Conservation (phyloP, 2,113 vertebrate genomes). For the Myrmecophaga tridactyla region DNA sequence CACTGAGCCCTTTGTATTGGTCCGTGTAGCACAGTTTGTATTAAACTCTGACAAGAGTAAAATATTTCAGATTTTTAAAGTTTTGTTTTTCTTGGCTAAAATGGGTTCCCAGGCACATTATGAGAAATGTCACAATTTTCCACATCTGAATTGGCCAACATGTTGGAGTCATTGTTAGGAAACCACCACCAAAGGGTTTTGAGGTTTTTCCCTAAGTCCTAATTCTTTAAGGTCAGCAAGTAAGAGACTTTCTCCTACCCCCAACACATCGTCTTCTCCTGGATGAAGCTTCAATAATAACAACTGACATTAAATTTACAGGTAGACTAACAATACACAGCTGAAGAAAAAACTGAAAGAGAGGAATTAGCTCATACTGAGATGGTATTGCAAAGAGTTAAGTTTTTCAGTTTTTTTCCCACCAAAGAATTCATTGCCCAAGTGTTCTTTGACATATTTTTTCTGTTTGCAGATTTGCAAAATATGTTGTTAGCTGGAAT, state of each 20-base stretch:
- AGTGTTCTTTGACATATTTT: background rate
- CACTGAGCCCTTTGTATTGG: background rate
- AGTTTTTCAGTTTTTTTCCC: slow-evolving; percentile 24
- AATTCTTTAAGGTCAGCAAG: slow-evolving; percentile 32
- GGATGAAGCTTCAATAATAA: background rate
- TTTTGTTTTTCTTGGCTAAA: slow-evolving; percentile 61
- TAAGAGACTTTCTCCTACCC: background rate
- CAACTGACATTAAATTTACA: background rate
- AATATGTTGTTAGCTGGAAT: background rate
- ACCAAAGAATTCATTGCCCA: slow-evolving; percentile 18
- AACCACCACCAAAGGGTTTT: background rate
- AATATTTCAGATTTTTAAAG: slow-evolving; percentile 31
- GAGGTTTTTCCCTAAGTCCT: slow-evolving; percentile 36
- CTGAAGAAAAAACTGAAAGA: background rate
- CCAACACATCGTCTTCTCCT: background rate
- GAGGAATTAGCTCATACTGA: background rate
- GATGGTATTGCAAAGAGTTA: background rate
- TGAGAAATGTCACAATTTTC: slow-evolving; percentile 63
- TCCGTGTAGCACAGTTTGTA: slow-evolving; percentile 22
- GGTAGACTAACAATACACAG: background rate
- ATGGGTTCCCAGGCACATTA: slow-evolving; percentile 41
- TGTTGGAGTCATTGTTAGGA: slow-evolving; percentile 47
- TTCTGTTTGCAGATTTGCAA: slow-evolving; percentile 22
- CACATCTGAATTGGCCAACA: slow-evolving; percentile 46
- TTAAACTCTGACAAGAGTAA: slow-evolving; percentile 43